Conservation (phyloP, 30 jellyfish, hydroid and myxozoan species). For the Hydra vulgaris region DNA sequence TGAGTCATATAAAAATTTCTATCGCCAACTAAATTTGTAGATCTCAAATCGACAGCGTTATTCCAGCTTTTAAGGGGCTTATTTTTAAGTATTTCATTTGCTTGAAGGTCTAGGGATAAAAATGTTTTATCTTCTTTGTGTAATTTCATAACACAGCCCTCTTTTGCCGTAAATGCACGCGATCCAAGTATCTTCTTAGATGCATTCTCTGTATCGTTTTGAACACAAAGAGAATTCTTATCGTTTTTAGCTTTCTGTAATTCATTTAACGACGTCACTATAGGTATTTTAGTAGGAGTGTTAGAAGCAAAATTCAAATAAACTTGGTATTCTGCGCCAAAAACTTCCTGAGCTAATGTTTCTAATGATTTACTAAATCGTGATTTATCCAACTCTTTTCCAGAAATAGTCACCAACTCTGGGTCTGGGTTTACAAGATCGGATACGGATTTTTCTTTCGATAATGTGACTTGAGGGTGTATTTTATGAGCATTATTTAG, state of each 20-base stretch:
- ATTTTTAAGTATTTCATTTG: neutral
- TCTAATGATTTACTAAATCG: conserved; percentile 38
- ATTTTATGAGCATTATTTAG: neutral
- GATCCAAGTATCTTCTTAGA: neutral
- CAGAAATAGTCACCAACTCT: neutral
- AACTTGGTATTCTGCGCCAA: conserved; percentile 29
- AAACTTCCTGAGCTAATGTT: conserved; percentile 36
- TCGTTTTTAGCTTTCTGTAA: neutral
- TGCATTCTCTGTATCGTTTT: neutral
- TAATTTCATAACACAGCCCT: neutral
- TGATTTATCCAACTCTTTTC: neutral
- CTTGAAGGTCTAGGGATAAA: neutral
- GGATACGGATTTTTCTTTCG: neutral
- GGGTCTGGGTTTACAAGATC: neutral
- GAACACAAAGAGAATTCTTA: neutral
- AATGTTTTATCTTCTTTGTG: neutral
- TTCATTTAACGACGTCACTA: neutral
- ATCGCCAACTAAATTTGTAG: neutral
- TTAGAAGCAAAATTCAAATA: conserved; percentile 13
- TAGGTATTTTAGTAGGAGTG: conserved; percentile 20
- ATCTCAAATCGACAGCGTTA: conserved; percentile 19
- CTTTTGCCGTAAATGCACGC: neutral
- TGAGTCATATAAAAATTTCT: neutral
- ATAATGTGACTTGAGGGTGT: neutral
- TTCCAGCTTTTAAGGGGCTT: conserved; percentile 25